Evolutionary conservation across 2,888 invertebrate genomes (phyloP).

Genomic region (Synergus itoensis): DNA sequence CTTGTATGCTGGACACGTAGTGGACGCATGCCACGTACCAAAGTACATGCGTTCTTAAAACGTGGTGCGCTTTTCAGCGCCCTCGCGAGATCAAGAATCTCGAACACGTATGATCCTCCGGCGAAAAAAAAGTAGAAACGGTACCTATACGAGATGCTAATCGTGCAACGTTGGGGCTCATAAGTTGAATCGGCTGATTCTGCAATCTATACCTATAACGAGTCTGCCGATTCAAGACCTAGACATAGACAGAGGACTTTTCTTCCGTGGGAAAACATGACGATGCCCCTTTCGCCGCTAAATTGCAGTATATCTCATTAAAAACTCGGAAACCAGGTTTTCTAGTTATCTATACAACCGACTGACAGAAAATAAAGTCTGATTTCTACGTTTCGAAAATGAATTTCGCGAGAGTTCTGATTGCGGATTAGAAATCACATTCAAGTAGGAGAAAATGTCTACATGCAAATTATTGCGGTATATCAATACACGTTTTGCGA

Average conservation of each 20-base stretch:
- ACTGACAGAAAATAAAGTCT: conserved; percentile 34
- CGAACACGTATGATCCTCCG: conserved; percentile 62
- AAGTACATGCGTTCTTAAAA: conserved; percentile 55
- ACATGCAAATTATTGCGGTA: conserved; percentile 2
- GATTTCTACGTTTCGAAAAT: conserved; percentile 37
- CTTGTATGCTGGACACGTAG: conserved; percentile 59
- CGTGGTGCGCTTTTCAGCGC: conserved; percentile 59
- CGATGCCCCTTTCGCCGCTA: conserved; percentile 30
- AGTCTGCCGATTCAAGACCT: background rate
- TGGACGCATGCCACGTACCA: conserved; percentile 54
- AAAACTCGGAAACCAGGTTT: conserved; percentile 31
- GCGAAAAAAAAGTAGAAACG: conserved; percentile 51
- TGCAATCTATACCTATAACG: background rate
- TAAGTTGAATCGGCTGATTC: background rate
- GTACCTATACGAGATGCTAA: conserved; percentile 2
- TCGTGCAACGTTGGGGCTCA: background rate
- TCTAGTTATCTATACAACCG: conserved; percentile 32
- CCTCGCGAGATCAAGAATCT: conserved; percentile 63
- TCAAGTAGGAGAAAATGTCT: background rate
- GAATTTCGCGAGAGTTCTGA: conserved; percentile 19
- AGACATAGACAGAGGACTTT: background rate
- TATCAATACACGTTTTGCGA: background rate
- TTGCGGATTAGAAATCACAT: conserved; percentile 35
- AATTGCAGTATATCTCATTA: conserved; percentile 29
- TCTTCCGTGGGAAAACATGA: conserved; percentile 23